Evolutionary conservation across 2,797 vertebrate species (phyloP), one percentile per base, ranked within the genome.

Genomic region (Margarornis squamiger): DNA sequence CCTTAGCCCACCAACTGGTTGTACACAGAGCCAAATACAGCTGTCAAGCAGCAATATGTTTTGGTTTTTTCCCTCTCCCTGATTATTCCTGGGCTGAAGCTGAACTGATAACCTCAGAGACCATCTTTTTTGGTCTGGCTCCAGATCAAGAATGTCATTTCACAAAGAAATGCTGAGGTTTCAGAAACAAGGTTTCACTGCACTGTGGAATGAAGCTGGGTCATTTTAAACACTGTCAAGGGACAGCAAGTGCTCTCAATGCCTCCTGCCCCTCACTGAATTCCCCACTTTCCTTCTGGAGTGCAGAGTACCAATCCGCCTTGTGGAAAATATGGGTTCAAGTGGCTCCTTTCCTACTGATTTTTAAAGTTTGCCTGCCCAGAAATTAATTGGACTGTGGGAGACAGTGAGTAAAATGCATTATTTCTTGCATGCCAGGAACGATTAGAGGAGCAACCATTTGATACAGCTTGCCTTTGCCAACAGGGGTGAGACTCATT

Each of bases 101-200:
- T 95, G 90, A 93, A 90, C 91, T 79, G 92, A 96, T 94, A 96
- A 96, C 91, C 90, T 93, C 52, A 18, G 45, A 88, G 51, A 89
- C 92, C 76, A 66, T 67, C 84, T 92, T 95, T 95, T 90, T 80
- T 2, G 4, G 71, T 22, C 84, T 94, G 95, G 94, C 86, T 82
- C 59, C 34, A 73, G 78, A 87, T 48, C 94, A 95, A 93, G 90
- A 95, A 94, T 80, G 81, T 76, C 5, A 71, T 95, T 97, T 94
- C 84, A 89, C 48, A 55, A 79, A 92, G 62, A 91, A 95, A 45
- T 94, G 93, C 88, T 96, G 96, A 94, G 34, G 34, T 89, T 96
- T 97, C 88, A 96, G 88, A 96, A 95, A 93, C 77, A 87, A 85
- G 34, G 34, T 63, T 95, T 93, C 1, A 5, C 45, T 83, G 66